Conservation (phyloP, 2,888 invertebrate genomes). For the Sarcophaga caerulescens region DNA sequence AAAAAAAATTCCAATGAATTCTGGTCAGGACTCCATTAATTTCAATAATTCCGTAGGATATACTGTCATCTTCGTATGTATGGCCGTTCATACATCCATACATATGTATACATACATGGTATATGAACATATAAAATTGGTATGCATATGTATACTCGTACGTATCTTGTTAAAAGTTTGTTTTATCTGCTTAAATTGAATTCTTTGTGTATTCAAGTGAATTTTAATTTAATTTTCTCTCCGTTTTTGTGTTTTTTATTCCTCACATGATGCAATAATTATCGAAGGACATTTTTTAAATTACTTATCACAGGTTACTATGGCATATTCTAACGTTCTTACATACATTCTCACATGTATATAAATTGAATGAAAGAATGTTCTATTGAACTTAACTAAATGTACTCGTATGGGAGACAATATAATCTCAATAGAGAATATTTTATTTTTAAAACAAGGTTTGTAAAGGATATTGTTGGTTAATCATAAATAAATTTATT, state of each 20-base stretch:
- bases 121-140: no score
- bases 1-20: not conserved
- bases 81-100: not conserved
- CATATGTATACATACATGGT: no score
- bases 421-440: no score
- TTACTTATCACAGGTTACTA: not conserved
- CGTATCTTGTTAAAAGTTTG: not conserved
- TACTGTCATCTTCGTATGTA: not conserved
- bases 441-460: no score
- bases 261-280: not conserved
- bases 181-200: constrained; percentile 33
- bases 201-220: constrained; percentile 51
- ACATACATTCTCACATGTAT: not conserved
- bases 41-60: not conserved
- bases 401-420: no score
- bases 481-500: no score
- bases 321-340: not conserved
- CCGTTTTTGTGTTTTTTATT: constrained; percentile 9
- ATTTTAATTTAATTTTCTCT: constrained; percentile 48
- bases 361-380: not conserved
- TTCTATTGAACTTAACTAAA: no score
- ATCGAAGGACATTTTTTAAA: not conserved
- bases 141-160: not conserved
- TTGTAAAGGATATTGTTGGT: no score
- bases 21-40: not conserved